Conservation (phyloP, 2,797 vertebrate species). For the Chelon labrosus region DNA sequence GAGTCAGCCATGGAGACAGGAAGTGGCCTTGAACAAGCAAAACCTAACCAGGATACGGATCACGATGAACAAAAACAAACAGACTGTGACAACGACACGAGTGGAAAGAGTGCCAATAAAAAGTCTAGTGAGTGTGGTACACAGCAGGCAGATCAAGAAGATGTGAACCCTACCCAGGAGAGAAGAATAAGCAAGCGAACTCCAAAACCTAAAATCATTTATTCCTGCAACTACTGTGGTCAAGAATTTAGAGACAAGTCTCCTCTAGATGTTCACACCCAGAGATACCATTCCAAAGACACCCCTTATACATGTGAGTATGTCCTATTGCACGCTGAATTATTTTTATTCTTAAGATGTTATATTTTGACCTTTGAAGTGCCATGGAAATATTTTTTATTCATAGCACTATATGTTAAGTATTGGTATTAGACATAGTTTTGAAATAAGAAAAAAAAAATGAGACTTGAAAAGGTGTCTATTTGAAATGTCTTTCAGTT, state of each 20-base stretch:
- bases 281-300: conserved; percentile 83
- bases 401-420: background rate
- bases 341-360: background rate
- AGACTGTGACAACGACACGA: conserved; percentile 76
- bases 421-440: background rate
- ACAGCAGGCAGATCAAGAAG: conserved; percentile 75
- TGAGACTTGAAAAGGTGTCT: background rate
- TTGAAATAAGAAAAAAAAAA: too few species aligned
- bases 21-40: conserved; percentile 42
- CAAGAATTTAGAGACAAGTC: conserved; percentile 80
- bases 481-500: conserved; percentile 71
- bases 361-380: background rate
- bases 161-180: conserved; percentile 70
- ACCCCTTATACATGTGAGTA: conserved; percentile 83
- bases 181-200: conserved; percentile 78
- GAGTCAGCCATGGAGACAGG: conserved; percentile 55
- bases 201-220: conserved; percentile 75
- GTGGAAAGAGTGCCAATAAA: conserved; percentile 70
- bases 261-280: conserved; percentile 81
- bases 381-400: background rate
- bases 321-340: conserved; percentile 55
- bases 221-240: conserved; percentile 84
- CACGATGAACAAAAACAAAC: conserved; percentile 45
- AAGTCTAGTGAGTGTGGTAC: conserved; percentile 79
- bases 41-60: conserved; percentile 54